phyloP scores from a whole-genome alignment of 1,140 invertebrate genomes.

The Colletes latitarsis region DNA sequence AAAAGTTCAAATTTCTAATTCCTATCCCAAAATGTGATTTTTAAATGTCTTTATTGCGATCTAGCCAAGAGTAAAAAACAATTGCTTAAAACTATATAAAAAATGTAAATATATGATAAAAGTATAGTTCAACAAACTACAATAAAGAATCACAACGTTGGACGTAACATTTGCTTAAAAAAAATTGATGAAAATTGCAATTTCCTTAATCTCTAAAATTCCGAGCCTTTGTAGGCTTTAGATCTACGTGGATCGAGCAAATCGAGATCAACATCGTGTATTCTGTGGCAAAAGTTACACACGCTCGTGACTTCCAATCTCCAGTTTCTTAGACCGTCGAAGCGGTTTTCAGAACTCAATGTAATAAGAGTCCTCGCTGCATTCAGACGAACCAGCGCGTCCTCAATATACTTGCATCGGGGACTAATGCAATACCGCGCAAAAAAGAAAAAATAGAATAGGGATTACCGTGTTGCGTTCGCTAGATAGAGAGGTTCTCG shows the following conservation, averaged over 20 bases:
- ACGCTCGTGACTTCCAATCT: conserved; percentile 17
- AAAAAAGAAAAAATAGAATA: conserved; percentile 28
- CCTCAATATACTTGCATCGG: conserved; percentile 64
- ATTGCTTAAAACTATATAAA: too few species aligned
- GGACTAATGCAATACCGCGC: conserved; percentile 64
- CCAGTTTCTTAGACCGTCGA: conserved; percentile 5
- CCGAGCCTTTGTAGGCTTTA: too few species aligned
- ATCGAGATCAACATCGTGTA: background rate
- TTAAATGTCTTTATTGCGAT: too few species aligned
- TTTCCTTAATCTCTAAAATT: too few species aligned
- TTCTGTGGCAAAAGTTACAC: conserved; percentile 1
- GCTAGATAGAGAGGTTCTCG: conserved; percentile 42
- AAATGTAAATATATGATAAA: too few species aligned
- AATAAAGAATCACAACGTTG: too few species aligned
- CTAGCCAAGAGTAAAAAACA: too few species aligned
- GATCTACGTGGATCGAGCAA: background rate
- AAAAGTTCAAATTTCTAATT: too few species aligned
- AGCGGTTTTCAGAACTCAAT: conserved; percentile 17
- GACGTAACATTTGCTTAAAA: too few species aligned
- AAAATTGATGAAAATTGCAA: too few species aligned
- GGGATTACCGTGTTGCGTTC: conserved; percentile 19
- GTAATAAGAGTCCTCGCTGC: conserved; percentile 59
- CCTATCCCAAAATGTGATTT: too few species aligned
- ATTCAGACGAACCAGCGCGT: conserved; percentile 57
- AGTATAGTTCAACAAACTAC: too few species aligned